phyloP scores from a whole-genome alignment of 2,888 invertebrate genomes.

The Drosophila flavopinicola region DNA sequence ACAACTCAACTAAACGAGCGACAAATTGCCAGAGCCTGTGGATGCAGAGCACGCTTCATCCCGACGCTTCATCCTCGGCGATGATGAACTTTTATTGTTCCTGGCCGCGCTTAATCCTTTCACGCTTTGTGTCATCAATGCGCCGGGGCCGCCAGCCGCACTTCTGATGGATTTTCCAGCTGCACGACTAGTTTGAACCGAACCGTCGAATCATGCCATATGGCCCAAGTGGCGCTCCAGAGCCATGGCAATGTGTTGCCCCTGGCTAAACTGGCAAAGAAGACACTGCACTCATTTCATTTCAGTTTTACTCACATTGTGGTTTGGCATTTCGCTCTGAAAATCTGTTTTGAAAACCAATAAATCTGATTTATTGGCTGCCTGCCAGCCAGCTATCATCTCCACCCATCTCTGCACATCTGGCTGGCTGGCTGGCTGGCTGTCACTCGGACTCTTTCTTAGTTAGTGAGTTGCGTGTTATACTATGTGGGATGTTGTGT shows the following conservation, averaged over 20 bases:
- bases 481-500: slow-evolving; percentile 17
- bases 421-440: slow-evolving; percentile 3
- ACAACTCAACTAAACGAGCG: slow-evolving; percentile 80
- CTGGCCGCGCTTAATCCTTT: slow-evolving; percentile 70
- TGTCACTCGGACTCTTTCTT: slow-evolving; percentile 11
- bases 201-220: slow-evolving; percentile 60
- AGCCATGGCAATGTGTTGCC: slow-evolving; percentile 52
- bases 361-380: slow-evolving; percentile 80
- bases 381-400: slow-evolving; percentile 42
- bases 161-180: slow-evolving; percentile 72
- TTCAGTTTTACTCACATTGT: slow-evolving; percentile 66
- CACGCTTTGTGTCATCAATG: slow-evolving; percentile 75
- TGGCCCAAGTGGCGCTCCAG: slow-evolving; percentile 50
- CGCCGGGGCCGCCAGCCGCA: slow-evolving; percentile 30
- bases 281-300: slow-evolving; percentile 46
- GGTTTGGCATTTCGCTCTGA: slow-evolving; percentile 55
- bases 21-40: slow-evolving; percentile 71
- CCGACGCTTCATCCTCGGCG: slow-evolving; percentile 15
- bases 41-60: slow-evolving; percentile 13
- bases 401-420: slow-evolving; percentile 5
- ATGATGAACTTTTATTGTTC: slow-evolving; percentile 79
- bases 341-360: slow-evolving; percentile 81
- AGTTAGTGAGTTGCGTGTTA: slow-evolving; percentile 36
- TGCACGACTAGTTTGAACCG: slow-evolving; percentile 51
- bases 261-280: slow-evolving; percentile 11